These are phyloP conservation scores for Rostratula benghalensis DNA, from an alignment of 2,113 vertebrate genomes.

Conservation along the genomic window DNA sequence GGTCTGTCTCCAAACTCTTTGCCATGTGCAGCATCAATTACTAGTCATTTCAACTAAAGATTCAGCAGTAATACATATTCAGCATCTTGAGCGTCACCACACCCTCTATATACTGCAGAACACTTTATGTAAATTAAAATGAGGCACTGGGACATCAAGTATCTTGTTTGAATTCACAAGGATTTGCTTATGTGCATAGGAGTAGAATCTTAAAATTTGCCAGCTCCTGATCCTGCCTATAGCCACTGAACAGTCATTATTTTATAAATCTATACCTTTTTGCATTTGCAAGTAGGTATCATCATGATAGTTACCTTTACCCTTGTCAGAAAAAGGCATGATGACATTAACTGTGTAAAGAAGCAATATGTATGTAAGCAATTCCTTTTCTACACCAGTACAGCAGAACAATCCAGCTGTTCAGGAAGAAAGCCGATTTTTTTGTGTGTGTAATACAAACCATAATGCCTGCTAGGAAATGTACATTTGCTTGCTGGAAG, in stretches of 20 bases:
- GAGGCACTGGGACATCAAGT: background rate
- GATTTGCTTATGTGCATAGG: background rate
- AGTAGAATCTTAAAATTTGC: background rate
- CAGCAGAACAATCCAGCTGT: background rate
- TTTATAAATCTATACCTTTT: background rate
- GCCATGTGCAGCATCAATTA: background rate
- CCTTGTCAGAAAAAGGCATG: background rate
- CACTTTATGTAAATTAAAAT: background rate
- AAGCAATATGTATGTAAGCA: background rate
- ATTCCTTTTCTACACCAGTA: background rate
- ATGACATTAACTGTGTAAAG: background rate
- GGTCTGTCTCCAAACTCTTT: background rate
- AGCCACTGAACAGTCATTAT: background rate
- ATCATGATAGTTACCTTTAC: background rate
- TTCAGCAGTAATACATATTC: background rate
- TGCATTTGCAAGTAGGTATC: background rate
- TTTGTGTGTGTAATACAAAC: background rate
- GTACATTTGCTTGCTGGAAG: background rate
- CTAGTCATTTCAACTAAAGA: background rate
- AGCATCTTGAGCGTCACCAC: background rate
- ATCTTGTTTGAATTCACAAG: background rate
- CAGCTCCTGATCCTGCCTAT: background rate
- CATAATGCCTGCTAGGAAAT: background rate
- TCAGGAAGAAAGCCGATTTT: background rate
- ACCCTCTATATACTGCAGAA: background rate